Conservation (phyloP, 2,797 vertebrate genomes). For the Coccyzus lansbergi region DNA sequence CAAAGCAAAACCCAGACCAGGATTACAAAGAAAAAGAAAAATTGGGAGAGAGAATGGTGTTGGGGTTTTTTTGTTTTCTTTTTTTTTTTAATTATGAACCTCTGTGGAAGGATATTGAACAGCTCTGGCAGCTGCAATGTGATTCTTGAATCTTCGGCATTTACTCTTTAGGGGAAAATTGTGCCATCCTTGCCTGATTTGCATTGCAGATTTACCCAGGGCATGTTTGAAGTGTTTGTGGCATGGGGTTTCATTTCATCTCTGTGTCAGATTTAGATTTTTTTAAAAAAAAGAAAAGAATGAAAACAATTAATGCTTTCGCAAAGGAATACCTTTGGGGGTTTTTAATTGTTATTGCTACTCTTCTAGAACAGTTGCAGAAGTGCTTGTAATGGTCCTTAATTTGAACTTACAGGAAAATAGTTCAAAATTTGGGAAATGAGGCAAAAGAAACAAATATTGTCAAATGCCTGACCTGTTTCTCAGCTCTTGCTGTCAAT, state of each 20-base stretch:
- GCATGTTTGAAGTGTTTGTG: not conserved
- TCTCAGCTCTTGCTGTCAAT: conserved; percentile 1
- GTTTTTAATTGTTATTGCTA: not conserved
- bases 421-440: conserved; percentile 19
- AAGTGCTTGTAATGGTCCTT: conserved; percentile 24
- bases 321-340: not conserved
- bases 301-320: not conserved
- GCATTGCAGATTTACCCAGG: not conserved
- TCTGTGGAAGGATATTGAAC: not conserved
- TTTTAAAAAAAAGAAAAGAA: not conserved
- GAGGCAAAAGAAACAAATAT: conserved; percentile 17
- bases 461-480: conserved; percentile 34
- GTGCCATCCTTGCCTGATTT: not conserved
- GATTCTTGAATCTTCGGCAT: not conserved
- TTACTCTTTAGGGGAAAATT: not conserved
- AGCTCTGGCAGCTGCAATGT: not conserved
- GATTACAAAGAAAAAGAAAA: not conserved
- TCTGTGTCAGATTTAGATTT: not conserved
- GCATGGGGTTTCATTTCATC: not conserved
- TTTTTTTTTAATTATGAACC: not conserved
- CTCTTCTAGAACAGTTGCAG: conserved; percentile 27
- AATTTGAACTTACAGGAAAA: conserved; percentile 39
- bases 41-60: rapidly evolving
- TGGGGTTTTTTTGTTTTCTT: not conserved
- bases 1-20: not conserved